These are phyloP conservation scores for Petrosia ficiformis DNA, from an alignment of 37 sponge, comb jelly and placozoan genomes.

Conservation along the genomic window DNA sequence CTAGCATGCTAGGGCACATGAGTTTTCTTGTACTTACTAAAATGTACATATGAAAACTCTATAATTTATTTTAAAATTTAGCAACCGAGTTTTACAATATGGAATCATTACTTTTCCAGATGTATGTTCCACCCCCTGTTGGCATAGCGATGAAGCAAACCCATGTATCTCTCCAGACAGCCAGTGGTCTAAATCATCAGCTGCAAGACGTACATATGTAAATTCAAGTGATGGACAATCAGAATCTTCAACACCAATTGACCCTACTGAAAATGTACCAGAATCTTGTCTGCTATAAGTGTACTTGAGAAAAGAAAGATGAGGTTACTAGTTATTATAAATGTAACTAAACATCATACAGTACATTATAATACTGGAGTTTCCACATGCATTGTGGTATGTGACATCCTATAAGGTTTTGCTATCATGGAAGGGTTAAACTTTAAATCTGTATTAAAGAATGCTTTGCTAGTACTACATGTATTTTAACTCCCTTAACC, in stretches of 20 bases:
- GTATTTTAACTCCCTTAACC: too few relatives aligned
- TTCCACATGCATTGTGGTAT: background rate
- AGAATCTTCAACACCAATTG: constrained; percentile 71
- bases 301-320: constrained; percentile 20
- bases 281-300: constrained; percentile 37
- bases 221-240: constrained; percentile 61
- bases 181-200: constrained; percentile 58
- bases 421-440: background rate
- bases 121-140: constrained; percentile 11
- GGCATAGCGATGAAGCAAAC: constrained; percentile 58
- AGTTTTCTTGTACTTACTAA: too few relatives aligned
- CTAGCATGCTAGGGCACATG: too few relatives aligned
- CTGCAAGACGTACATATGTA: constrained; percentile 66
- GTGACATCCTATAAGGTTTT: background rate
- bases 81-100: too few relatives aligned
- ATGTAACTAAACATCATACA: background rate
- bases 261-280: constrained; percentile 80
- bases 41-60: too few relatives aligned
- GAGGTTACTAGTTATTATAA: background rate
- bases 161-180: constrained; percentile 46
- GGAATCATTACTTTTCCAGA: constrained; percentile 35
- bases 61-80: too few relatives aligned
- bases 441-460: background rate
- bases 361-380: background rate
- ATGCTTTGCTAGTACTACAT: too few relatives aligned